Evolutionary conservation across 2,888 invertebrate genomes (phyloP).

Genomic region (Trichogramma dendrolimi): DNA sequence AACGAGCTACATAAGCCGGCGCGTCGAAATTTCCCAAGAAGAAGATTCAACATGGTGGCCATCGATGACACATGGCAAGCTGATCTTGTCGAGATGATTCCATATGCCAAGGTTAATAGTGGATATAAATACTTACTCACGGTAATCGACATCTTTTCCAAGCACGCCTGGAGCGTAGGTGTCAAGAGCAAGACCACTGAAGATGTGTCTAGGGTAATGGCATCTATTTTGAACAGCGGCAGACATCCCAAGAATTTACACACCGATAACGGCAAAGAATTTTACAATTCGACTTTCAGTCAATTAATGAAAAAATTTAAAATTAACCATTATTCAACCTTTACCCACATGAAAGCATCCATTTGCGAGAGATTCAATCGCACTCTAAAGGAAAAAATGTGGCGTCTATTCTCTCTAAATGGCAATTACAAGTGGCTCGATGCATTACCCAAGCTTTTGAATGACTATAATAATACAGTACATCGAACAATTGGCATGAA

Average conservation of each 20-base stretch:
- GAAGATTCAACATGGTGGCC: constrained; percentile 41
- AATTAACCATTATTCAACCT: constrained; percentile 30
- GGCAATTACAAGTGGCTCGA: constrained; percentile 11
- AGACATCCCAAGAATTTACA: constrained; percentile 26
- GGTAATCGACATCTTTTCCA: constrained; percentile 42
- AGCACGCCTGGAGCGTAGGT: constrained; percentile 45
- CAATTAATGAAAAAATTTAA: constrained; percentile 18
- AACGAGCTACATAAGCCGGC: constrained; percentile 43
- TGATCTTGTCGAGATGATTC: constrained; percentile 26
- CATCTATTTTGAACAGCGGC: constrained; percentile 18
- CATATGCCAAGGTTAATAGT: constrained; percentile 26
- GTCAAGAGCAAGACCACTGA: constrained; percentile 41
- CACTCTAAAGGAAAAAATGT: constrained; percentile 2
- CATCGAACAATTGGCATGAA: constrained; percentile 9
- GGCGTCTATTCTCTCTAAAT: not conserved
- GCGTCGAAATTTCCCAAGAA: constrained; percentile 41
- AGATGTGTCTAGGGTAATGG: constrained; percentile 35
- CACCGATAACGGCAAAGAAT: constrained; percentile 26
- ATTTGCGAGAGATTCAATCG: constrained; percentile 37
- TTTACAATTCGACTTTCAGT: constrained; percentile 26
- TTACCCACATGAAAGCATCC: constrained; percentile 35
- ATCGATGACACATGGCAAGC: constrained; percentile 35
- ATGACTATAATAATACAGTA: not conserved
- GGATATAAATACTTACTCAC: constrained; percentile 41
- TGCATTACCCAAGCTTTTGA: not conserved